Percentiles rank a stretch among this genome's conserved stretches.
phyloP scores from a whole-genome alignment of 1,140 invertebrate genomes.

The Apocrypta bakeri region DNA sequence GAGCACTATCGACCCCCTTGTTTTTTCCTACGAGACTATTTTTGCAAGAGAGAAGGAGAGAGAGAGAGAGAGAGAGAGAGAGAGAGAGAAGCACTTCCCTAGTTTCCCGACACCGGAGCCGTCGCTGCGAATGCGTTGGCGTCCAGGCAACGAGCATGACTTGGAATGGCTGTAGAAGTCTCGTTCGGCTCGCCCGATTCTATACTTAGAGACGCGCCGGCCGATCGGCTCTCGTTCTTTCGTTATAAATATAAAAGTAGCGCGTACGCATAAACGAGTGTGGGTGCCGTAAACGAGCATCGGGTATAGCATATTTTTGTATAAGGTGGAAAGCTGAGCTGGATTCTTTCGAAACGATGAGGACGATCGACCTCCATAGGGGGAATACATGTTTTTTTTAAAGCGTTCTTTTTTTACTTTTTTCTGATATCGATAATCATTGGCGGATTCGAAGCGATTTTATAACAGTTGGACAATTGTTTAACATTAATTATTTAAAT shows the following conservation, averaged over 20 bases:
- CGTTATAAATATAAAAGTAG: conserved; percentile 64
- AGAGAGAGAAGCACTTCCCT: too few relatives aligned
- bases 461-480: too few relatives aligned
- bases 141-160: neutral
- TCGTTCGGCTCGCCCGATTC: conserved; percentile 38
- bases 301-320: neutral
- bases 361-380: neutral
- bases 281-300: neutral
- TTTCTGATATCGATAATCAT: too few relatives aligned
- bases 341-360: neutral
- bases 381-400: neutral
- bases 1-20: neutral
- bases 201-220: conserved; percentile 61
- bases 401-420: neutral
- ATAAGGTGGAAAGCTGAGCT: neutral
- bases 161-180: conserved; percentile 9
- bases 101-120: conserved; percentile 5
- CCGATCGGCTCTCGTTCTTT: conserved; percentile 2
- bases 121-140: neutral
- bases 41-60: conserved; percentile 1
- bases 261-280: neutral
- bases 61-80: too few relatives aligned
- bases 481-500: too few relatives aligned
- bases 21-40: neutral
- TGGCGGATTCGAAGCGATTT: too few relatives aligned